Evolutionary conservation across 1,140 invertebrate species (phyloP).

Genomic region (Antheraea mylitta): DNA sequence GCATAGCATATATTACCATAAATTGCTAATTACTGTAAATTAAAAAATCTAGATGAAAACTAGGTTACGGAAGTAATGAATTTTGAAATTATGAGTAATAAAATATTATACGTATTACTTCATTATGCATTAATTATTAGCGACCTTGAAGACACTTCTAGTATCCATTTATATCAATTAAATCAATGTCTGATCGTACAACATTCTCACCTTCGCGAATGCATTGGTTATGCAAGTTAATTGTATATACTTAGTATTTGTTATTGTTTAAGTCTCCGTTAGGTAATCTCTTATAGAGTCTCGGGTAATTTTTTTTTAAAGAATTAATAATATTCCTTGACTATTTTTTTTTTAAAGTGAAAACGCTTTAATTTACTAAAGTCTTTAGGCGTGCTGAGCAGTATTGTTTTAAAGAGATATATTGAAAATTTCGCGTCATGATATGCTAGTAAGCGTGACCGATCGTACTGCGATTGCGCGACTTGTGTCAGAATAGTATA

Average conservation of each 20-base stretch:
- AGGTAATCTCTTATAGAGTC: no score
- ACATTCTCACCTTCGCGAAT: conserved; percentile 45
- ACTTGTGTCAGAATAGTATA: no score
- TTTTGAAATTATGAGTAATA: neutral
- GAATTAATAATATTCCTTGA: no score
- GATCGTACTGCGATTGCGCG: no score
- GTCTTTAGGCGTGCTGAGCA: no score
- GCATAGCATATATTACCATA: neutral
- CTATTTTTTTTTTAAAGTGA: no score
- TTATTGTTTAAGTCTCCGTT: conserved; percentile 3
- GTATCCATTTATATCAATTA: conserved; percentile 3
- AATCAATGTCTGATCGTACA: conserved; percentile 14
- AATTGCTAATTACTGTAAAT: neutral
- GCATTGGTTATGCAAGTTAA: conserved; percentile 57
- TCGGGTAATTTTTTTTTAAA: no score
- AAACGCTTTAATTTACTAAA: no score
- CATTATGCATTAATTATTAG: neutral
- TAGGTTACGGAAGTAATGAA: neutral
- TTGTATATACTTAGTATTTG: conserved; percentile 37
- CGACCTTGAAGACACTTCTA: neutral
- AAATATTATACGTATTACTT: neutral
- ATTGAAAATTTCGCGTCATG: no score
- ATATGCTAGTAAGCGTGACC: no score
- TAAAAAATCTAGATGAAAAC: neutral
- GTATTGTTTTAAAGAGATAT: no score